These are phyloP conservation scores for Mythimna impura DNA, from an alignment of 2,888 invertebrate genomes.

Conservation along the genomic window DNA sequence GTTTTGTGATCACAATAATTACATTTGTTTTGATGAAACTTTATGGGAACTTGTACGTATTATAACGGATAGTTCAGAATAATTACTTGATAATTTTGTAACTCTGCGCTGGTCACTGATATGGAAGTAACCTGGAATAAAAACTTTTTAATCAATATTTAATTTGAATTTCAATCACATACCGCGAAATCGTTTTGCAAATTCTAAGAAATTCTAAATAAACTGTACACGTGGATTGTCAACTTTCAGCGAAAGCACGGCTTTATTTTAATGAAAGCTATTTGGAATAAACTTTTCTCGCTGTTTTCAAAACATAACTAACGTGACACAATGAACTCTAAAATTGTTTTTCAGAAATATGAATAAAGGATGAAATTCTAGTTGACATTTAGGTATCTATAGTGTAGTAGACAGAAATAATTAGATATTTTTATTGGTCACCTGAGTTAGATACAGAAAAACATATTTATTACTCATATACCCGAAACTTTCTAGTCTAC, in stretches of 20 bases:
- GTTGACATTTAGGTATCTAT: not conserved
- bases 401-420: not conserved
- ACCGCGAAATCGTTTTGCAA: not conserved
- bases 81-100: not conserved
- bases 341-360: not conserved
- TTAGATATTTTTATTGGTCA: constrained; percentile 3
- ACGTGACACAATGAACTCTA: not conserved
- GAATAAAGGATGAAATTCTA: not conserved
- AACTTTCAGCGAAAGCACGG: not conserved
- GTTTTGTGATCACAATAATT: constrained; percentile 26
- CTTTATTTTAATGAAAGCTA: not conserved
- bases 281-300: not conserved
- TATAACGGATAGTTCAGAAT: not conserved
- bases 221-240: not conserved
- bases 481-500: constrained; percentile 6
- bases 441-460: not conserved
- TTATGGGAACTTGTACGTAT: not conserved
- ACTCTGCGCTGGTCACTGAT: not conserved
- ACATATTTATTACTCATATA: constrained; percentile 21
- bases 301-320: no score
- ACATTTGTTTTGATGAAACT: constrained; percentile 16
- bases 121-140: not conserved
- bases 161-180: not conserved
- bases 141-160: not conserved
- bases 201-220: not conserved